Percentiles rank a stretch among this genome's conserved stretches.
Conservation (phyloP, 2,888 invertebrate species). For the Hydraecia micacea region DNA sequence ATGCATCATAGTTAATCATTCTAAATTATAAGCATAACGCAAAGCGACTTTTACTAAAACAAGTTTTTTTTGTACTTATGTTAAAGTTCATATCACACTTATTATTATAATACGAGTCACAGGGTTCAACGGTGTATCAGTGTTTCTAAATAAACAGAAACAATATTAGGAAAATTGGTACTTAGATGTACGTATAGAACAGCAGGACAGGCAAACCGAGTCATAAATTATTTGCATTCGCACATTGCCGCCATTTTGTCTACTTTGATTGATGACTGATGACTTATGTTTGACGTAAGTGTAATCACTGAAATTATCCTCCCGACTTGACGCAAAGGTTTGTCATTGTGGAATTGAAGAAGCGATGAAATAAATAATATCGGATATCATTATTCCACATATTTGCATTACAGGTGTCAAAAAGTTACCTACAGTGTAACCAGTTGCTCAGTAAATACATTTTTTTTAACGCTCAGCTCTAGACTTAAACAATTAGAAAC, state of each 20-base stretch:
- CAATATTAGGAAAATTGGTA: constrained; percentile 21
- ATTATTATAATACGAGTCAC: not conserved
- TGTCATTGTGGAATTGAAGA: not conserved
- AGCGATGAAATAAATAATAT: not conserved
- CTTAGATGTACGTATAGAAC: not conserved
- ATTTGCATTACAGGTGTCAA: not conserved
- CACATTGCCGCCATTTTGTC: constrained; percentile 57
- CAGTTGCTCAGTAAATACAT: not conserved
- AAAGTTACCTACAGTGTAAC: not conserved
- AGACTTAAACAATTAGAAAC: constrained; percentile 5
- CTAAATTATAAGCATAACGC: not conserved
- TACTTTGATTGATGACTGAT: not conserved
- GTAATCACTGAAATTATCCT: constrained; percentile 16
- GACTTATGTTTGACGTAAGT: constrained; percentile 38
- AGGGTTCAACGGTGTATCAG: constrained; percentile 23
- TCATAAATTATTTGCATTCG: constrained; percentile 29
- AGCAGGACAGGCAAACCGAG: not conserved
- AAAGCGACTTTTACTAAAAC: constrained; percentile 8
- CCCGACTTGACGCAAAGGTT: constrained; percentile 2
- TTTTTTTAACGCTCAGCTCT: not conserved
- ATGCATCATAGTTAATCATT: not conserved
- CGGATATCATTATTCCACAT: not conserved
- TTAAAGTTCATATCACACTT: constrained; percentile 16
- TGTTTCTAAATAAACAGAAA: constrained; percentile 17
- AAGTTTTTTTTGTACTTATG: not conserved